Conservation (phyloP, 2,797 vertebrate genomes). For the Ataeniobius toweri region DNA sequence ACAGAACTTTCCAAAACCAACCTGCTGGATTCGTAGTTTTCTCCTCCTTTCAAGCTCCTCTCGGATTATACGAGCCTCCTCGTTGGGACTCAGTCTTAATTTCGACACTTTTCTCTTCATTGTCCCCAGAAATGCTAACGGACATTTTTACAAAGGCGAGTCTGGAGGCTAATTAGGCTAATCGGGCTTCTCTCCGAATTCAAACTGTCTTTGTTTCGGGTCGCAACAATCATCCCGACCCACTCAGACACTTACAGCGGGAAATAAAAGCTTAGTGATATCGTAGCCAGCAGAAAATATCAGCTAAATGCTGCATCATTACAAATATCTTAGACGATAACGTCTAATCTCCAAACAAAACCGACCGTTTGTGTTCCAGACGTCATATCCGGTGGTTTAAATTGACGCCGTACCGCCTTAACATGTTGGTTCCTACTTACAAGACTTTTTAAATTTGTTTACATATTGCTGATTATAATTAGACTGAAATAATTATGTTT, state of each 20-base stretch:
- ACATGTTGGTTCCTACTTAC: slow-evolving; percentile 12
- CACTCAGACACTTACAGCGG: not conserved
- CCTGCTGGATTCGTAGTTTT: slow-evolving; percentile 89
- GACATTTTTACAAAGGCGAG: slow-evolving; percentile 16
- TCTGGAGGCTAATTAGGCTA: slow-evolving; percentile 9
- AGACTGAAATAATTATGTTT: not conserved
- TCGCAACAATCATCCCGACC: accelerated
- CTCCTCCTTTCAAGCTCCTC: slow-evolving; percentile 90
- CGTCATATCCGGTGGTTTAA: slow-evolving; percentile 79
- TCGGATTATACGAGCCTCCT: slow-evolving; percentile 87
- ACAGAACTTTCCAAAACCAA: no score
- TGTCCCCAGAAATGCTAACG: not conserved
- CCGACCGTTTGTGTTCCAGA: not conserved
- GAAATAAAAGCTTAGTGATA: not conserved
- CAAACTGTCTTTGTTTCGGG: not conserved
- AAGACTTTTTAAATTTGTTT: not conserved
- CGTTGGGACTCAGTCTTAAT: slow-evolving; percentile 89
- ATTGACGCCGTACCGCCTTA: slow-evolving; percentile 44
- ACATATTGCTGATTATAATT: not conserved
- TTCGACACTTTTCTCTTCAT: slow-evolving; percentile 86
- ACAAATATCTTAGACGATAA: not conserved
- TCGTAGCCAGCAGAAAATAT: not conserved
- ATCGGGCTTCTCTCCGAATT: not conserved
- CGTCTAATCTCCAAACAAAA: slow-evolving; percentile 18
- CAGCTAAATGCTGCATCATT: not conserved